Conservation (phyloP, 2,888 invertebrate genomes). For the Andrena camellia region DNA sequence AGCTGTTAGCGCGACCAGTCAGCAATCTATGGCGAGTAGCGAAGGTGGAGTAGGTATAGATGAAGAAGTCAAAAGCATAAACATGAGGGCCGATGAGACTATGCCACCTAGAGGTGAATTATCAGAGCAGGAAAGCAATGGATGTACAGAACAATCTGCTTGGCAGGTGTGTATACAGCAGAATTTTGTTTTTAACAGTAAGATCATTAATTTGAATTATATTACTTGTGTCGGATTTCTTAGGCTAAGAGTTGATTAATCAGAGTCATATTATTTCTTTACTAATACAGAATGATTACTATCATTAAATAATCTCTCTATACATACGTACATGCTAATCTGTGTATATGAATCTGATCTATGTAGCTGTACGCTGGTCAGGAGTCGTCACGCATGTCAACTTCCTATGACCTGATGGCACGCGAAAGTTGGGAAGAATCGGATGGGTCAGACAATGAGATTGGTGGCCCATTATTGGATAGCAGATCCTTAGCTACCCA, state of each 20-base stretch:
- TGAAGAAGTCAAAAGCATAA: constrained; percentile 86
- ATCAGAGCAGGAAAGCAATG: constrained; percentile 94
- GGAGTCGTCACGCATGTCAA: constrained; percentile 86
- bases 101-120: constrained; percentile 95
- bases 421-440: constrained; percentile 90
- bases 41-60: constrained; percentile 82
- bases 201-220: neutral
- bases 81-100: constrained; percentile 93
- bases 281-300: neutral
- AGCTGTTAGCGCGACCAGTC: constrained; percentile 83
- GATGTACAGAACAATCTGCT: constrained; percentile 92
- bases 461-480: constrained; percentile 81
- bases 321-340: neutral
- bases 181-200: constrained; percentile 23
- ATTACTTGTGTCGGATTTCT: neutral
- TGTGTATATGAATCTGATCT: constrained; percentile 26
- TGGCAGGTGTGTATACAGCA: constrained; percentile 87
- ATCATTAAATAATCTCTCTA: neutral
- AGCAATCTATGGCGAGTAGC: constrained; percentile 83
- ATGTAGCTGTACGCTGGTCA: constrained; percentile 87
- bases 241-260: neutral
- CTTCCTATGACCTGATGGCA: constrained; percentile 89
- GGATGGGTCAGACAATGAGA: constrained; percentile 88
- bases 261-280: neutral
- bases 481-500: constrained; percentile 83